Conservation (phyloP, 2,888 invertebrate species). For the Machimus atricapillus region DNA sequence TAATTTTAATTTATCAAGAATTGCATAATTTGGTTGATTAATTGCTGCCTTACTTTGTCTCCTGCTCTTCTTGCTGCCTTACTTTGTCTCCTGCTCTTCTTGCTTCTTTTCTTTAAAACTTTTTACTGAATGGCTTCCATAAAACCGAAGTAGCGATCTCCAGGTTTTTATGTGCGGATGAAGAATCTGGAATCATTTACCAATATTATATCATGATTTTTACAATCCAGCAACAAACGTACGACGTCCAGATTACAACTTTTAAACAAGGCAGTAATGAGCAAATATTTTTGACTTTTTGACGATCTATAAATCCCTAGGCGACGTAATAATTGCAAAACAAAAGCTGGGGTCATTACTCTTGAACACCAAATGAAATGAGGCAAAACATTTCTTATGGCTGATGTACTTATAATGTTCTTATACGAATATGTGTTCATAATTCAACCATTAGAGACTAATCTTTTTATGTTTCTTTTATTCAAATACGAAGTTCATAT, state of each 20-base stretch:
- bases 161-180: conserved; percentile 95
- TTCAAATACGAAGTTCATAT: no score
- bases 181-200: conserved; percentile 68
- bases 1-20: conserved; percentile 80
- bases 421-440: no score
- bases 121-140: conserved; percentile 90
- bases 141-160: conserved; percentile 92
- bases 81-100: conserved; percentile 90
- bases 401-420: neutral
- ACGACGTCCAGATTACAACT: neutral
- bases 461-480: no score
- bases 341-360: no score
- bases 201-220: neutral
- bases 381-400: neutral
- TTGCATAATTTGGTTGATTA: conserved; percentile 91
- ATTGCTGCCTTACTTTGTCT: conserved; percentile 87
- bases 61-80: no score
- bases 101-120: conserved; percentile 91
- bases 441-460: no score
- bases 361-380: no score
- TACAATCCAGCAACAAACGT: neutral
- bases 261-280: neutral
- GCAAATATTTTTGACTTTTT: no score
- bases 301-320: no score
- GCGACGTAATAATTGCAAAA: no score